A percentile compares a stretch with the other conserved stretches of the same genome.
These are phyloP conservation scores for Calonectris borealis DNA, from an alignment of 2,113 vertebrate genomes.

Conservation along the genomic window DNA sequence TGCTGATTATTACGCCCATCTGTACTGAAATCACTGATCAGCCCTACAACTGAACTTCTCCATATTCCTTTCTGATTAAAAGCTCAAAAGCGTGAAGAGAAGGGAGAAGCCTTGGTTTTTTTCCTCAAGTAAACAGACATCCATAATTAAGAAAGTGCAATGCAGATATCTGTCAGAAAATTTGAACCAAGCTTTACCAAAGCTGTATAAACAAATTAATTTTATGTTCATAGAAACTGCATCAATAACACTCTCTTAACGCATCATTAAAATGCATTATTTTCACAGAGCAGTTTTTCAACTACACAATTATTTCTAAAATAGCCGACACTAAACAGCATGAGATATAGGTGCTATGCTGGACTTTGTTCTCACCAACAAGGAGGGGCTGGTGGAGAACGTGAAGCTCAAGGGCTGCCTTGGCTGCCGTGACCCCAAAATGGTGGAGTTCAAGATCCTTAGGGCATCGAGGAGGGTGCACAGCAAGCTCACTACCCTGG, in stretches of 20 bases:
- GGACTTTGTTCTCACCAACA: too few species aligned
- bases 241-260: not conserved
- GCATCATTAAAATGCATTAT: not conserved
- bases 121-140: not conserved
- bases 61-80: not conserved
- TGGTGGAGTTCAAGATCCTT: too few species aligned
- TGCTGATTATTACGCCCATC: accelerated
- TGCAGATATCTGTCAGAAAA: not conserved
- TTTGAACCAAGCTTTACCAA: not conserved
- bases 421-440: too few species aligned
- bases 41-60: not conserved
- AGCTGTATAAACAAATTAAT: not conserved
- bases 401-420: too few species aligned
- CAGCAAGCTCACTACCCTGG: too few species aligned
- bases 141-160: not conserved
- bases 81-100: not conserved
- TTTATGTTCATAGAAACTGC: not conserved
- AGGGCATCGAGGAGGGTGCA: too few species aligned
- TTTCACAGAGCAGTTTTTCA: not conserved
- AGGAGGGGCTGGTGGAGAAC: too few species aligned
- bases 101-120: not conserved
- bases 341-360: not conserved
- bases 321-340: not conserved
- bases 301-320: not conserved
- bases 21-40: not conserved